Conservation (phyloP, 1,140 invertebrate species). For the Cyrtorhinus lividipennis region DNA sequence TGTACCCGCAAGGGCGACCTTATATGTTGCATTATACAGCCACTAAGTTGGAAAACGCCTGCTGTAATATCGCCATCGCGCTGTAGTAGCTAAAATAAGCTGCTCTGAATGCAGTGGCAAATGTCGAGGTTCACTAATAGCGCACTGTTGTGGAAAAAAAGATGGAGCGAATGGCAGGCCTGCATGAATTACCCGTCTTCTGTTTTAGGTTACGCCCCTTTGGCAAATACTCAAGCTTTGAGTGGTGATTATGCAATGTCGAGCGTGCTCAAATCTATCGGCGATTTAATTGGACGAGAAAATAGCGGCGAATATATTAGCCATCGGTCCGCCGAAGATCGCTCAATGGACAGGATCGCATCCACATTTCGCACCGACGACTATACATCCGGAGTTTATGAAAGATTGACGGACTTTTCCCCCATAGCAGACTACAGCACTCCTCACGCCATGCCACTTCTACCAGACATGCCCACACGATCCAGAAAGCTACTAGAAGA, state of each 20-base stretch:
- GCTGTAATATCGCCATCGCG: too few relatives aligned
- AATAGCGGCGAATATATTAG: conserved; percentile 19
- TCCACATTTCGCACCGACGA: conserved; percentile 37
- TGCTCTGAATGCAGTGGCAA: too few relatives aligned
- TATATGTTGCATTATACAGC: too few relatives aligned
- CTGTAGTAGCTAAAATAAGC: too few relatives aligned
- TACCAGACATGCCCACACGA: conserved; percentile 44
- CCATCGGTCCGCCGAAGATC: conserved; percentile 33
- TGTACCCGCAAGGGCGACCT: too few relatives aligned
- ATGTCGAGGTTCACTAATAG: too few relatives aligned
- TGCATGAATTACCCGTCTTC: too few relatives aligned
- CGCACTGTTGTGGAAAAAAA: too few relatives aligned
- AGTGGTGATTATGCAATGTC: conserved; percentile 28
- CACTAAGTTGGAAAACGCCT: too few relatives aligned
- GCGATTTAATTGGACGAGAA: conserved; percentile 32
- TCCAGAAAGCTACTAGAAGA: conserved; percentile 44
- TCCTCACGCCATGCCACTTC: conserved; percentile 45
- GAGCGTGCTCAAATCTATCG: conserved; percentile 37
- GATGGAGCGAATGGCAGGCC: too few relatives aligned
- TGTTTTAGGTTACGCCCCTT: conserved; percentile 17
- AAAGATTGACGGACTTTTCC: conserved; percentile 33
- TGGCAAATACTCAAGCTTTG: conserved; percentile 11
- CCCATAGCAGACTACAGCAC: conserved; percentile 34
- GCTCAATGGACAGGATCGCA: conserved; percentile 37
- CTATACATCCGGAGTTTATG: conserved; percentile 32